Conservation (phyloP, 2,113 vertebrate genomes). For the Peucedramus taeniatus region DNA sequence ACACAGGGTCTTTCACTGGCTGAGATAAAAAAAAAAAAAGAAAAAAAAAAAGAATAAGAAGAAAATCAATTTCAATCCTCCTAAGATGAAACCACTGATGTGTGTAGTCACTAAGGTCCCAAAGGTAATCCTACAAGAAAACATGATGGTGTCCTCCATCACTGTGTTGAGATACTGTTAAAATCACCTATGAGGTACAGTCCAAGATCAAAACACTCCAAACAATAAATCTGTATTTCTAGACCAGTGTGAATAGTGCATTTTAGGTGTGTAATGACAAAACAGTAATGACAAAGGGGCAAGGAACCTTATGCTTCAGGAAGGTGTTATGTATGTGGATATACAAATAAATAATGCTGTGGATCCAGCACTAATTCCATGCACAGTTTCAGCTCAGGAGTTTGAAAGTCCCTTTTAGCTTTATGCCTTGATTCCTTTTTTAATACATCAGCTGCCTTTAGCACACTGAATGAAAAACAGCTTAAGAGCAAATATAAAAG, state of each 20-base stretch:
- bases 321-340: background rate
- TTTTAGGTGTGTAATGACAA: background rate
- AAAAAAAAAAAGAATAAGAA: background rate
- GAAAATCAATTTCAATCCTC: conserved; percentile 69
- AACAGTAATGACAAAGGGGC: background rate
- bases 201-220: background rate
- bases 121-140: conserved; percentile 55
- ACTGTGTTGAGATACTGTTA: background rate
- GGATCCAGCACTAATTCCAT: conserved; percentile 10
- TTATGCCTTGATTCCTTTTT: background rate
- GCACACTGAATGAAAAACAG: background rate
- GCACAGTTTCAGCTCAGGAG: background rate
- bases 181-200: background rate
- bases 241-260: background rate
- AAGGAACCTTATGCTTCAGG: background rate
- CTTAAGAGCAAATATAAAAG: conserved; percentile 13
- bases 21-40: background rate
- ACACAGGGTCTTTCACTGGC: conserved; percentile 32
- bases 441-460: background rate
- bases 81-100: conserved; percentile 65
- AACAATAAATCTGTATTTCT: background rate
- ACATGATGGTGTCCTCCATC: conserved; percentile 50
- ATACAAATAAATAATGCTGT: conserved; percentile 21
- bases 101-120: conserved; percentile 48
- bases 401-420: background rate